These are phyloP conservation scores for Pelodytes ibericus DNA, from an alignment of 2,797 vertebrate species.

Conservation along the genomic window DNA sequence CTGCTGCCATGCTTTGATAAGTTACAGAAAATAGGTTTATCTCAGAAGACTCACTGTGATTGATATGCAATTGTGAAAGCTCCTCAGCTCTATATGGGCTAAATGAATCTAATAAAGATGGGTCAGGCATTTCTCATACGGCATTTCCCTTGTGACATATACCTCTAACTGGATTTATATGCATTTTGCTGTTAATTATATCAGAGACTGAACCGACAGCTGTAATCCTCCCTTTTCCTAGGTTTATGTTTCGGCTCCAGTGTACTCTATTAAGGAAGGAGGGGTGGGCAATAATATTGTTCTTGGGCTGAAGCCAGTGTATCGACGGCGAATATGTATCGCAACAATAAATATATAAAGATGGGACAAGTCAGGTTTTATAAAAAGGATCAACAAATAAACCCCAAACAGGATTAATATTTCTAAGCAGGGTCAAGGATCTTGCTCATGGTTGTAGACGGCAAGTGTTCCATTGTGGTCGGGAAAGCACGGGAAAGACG, in stretches of 20 bases:
- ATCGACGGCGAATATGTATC: no score
- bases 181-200: constrained; percentile 74
- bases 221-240: constrained; percentile 64
- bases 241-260: constrained; percentile 57
- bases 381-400: no score
- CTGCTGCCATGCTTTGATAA: constrained; percentile 72
- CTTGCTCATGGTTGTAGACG: no score
- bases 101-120: constrained; percentile 73
- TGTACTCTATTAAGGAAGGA: not conserved
- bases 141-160: constrained; percentile 69
- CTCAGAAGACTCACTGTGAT: constrained; percentile 70
- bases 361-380: no score
- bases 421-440: no score
- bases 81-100: constrained; percentile 68
- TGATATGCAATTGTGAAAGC: constrained; percentile 73
- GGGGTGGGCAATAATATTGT: not conserved
- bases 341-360: no score
- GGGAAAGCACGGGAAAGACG: no score
- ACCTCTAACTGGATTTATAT: constrained; percentile 75
- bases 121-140: constrained; percentile 69
- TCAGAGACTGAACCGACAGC: constrained; percentile 62
- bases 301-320: not conserved
- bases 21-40: constrained; percentile 72
- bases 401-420: no score
- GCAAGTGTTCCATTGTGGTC: no score